A percentile compares a stretch with the other conserved stretches of the same genome.
phyloP scores from a whole-genome alignment of 2,888 invertebrate species.

The Phengaris arion region DNA sequence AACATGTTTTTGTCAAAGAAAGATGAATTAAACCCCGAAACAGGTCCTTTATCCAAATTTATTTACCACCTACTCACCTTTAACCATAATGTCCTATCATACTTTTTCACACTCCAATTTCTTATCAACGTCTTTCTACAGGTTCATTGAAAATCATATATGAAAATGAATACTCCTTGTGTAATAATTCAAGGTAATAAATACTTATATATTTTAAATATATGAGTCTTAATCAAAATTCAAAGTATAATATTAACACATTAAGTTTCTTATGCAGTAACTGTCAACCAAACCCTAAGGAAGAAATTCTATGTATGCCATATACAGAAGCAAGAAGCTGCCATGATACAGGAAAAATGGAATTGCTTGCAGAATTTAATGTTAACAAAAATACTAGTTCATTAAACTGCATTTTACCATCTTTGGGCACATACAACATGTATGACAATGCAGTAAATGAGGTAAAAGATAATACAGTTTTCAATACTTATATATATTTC shows the following conservation, averaged over 20 bases:
- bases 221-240: neutral
- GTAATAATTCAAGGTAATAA: conserved; percentile 7
- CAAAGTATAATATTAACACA: neutral
- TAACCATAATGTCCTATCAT: conserved; percentile 26
- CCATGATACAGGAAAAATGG: conserved; percentile 49
- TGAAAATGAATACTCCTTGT: conserved; percentile 25
- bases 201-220: neutral
- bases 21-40: conserved; percentile 40
- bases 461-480: conserved; percentile 45
- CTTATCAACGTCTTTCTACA: conserved; percentile 30
- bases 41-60: conserved; percentile 49
- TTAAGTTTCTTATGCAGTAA: neutral
- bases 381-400: conserved; percentile 60
- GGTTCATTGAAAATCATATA: conserved; percentile 30
- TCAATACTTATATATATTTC: neutral
- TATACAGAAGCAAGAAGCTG: conserved; percentile 58
- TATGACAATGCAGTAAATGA: conserved; percentile 62
- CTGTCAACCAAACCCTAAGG: conserved; percentile 54
- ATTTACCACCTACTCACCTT: neutral
- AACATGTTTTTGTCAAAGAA: conserved; percentile 56
- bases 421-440: conserved; percentile 62
- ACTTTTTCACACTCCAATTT: conserved; percentile 37
- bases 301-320: conserved; percentile 67
- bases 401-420: conserved; percentile 70
- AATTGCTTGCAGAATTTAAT: conserved; percentile 65